Evolutionary conservation across 2,797 vertebrate species (phyloP), one percentile per base, ranked within the genome.

Genomic region (Xyrichtys novacula): DNA sequence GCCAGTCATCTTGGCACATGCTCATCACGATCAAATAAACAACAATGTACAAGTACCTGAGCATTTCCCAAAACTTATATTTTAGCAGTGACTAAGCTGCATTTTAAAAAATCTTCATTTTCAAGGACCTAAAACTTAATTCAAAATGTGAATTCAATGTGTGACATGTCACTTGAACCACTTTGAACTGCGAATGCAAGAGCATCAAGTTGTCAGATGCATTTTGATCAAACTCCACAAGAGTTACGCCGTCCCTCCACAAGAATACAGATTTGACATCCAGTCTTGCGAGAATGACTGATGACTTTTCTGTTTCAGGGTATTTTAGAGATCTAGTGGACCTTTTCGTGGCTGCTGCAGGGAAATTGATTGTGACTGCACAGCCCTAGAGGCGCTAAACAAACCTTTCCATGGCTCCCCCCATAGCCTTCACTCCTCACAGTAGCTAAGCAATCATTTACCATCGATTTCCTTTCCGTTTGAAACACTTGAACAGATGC

Each of bases 341-440:
- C 52, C 42, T 63, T 66, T 72, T 55, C 34, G 52, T 58, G 57
- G 59, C 55, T 60, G 81, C 75, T 85, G 83, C 75, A 76, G 65
- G 78, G 76, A 89, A 90, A 92, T 85, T 89, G 91, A 90, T 85
- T 83, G 79, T 64, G 83, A 86, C 80, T 78, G 81, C 62, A 23
- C 57, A 47, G 62, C 81, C 83, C 86, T 23, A 50, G 77, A 80
- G 87, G 75, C 49, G 17, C 59, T 80, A 88, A 89, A 81, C 84
- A 85, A 90, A 84, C 82, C 74, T 83, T 75, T 78, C 72, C 76
- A 79, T 74, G 65, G 84, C 84, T 87, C 87, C 76, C 82, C 82
- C 67, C 67, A 56, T 59, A 60, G 84, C 65, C 66, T 61, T 78
- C 64, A 65, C 75, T 74, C 74, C 23, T 34, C 60, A 71, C 72